Percentiles rank a stretch among this genome's conserved stretches.
Conservation (phyloP, 1,140 invertebrate genomes). For the Papilio glaucus region DNA sequence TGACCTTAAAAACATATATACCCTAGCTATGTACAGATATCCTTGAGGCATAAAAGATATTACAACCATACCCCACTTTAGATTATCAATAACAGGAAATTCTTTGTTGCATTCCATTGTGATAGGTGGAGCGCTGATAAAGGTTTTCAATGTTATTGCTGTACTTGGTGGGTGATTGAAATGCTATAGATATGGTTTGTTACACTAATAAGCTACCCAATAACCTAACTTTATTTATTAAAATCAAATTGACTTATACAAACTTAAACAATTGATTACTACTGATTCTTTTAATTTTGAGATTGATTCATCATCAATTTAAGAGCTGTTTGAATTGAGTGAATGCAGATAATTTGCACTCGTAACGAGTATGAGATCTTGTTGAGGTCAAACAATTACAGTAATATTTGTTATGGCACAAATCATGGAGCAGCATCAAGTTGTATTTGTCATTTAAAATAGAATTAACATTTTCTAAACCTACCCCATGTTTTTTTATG, state of each 20-base stretch:
- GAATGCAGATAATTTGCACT: too few relatives aligned
- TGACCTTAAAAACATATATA: neutral
- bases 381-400: too few relatives aligned
- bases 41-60: slow-evolving; percentile 44
- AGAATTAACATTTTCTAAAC: too few relatives aligned
- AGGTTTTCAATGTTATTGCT: slow-evolving; percentile 30
- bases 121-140: slow-evolving; percentile 40
- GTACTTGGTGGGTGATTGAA: slow-evolving; percentile 16
- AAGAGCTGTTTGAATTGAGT: too few relatives aligned
- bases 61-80: slow-evolving; percentile 42
- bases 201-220: neutral
- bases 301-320: too few relatives aligned
- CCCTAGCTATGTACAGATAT: slow-evolving; percentile 11
- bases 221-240: neutral
- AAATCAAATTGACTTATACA: neutral
- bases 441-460: too few relatives aligned
- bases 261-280: too few relatives aligned
- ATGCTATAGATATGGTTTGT: neutral
- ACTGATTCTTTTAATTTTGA: too few relatives aligned
- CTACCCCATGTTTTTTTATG: too few relatives aligned
- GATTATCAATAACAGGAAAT: slow-evolving; percentile 48
- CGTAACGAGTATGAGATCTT: too few relatives aligned
- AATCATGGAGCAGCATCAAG: too few relatives aligned
- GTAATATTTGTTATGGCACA: too few relatives aligned
- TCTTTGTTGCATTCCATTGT: slow-evolving; percentile 43